A percentile compares a stretch with the other conserved stretches of the same genome.
These are phyloP conservation scores for Serripes groenlandicus DNA, from an alignment of 2,888 invertebrate genomes.

Conservation along the genomic window DNA sequence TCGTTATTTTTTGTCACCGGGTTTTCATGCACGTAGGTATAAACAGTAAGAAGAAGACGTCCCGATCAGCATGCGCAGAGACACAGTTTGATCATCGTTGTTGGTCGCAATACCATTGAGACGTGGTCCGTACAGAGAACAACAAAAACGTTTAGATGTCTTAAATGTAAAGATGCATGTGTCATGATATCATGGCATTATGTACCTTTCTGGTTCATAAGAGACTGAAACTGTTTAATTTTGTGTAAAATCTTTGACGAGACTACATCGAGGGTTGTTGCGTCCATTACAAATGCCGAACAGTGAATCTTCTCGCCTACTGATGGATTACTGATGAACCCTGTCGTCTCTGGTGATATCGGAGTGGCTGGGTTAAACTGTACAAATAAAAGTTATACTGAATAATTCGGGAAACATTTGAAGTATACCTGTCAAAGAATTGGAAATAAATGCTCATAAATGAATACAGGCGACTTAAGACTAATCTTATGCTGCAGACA, in stretches of 20 bases:
- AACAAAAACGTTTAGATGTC: not conserved
- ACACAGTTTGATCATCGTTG: too few species aligned
- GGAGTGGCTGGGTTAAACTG: conserved; percentile 42
- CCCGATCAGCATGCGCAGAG: too few species aligned
- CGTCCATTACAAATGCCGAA: conserved; percentile 33
- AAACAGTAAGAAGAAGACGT: too few species aligned
- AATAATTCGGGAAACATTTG: too few species aligned
- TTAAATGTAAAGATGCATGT: not conserved
- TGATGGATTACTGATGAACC: conserved; percentile 31
- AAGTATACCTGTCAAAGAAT: too few species aligned
- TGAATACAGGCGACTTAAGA: too few species aligned
- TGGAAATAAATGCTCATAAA: too few species aligned
- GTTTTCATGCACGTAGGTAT: too few species aligned
- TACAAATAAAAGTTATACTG: not conserved
- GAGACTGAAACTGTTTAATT: conserved; percentile 24
- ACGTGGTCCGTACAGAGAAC: not conserved
- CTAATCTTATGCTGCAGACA: too few species aligned
- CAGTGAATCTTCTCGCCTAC: conserved; percentile 32
- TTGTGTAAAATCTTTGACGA: conserved; percentile 33
- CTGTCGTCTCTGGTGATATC: conserved; percentile 28
- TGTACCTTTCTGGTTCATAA: conserved; percentile 31
- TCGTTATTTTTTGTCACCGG: too few species aligned
- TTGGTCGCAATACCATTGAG: too few species aligned
- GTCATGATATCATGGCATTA: not conserved
- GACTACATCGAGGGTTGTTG: conserved; percentile 21